Conservation (phyloP, 2,113 vertebrate genomes). For the Corythoichthys haematopterus region DNA sequence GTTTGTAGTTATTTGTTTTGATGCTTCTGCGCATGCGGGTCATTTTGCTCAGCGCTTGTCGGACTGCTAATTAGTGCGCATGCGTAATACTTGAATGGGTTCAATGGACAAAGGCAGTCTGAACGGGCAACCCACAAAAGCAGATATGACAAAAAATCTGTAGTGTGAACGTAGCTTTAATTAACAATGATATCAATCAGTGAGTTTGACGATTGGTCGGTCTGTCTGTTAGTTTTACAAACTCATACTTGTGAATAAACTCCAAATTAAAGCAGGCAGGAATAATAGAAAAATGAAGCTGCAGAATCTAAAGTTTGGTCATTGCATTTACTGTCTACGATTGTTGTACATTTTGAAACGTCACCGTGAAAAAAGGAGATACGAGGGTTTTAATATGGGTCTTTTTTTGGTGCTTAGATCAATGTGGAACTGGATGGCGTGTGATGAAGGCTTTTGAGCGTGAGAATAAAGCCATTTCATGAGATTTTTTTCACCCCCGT, state of each 20-base stretch:
- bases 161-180: too few relatives aligned
- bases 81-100: too few relatives aligned
- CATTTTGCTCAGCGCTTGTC: too few relatives aligned
- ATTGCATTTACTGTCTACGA: background rate
- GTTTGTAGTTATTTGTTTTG: too few relatives aligned
- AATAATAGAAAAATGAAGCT: background rate
- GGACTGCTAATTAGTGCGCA: too few relatives aligned
- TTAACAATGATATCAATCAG: background rate
- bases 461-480: background rate
- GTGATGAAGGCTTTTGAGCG: background rate
- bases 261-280: background rate
- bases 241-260: background rate
- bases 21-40: too few relatives aligned
- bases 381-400: background rate
- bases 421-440: background rate
- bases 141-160: too few relatives aligned
- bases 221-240: background rate
- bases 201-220: background rate
- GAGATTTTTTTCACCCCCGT: background rate
- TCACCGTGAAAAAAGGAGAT: background rate
- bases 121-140: too few relatives aligned
- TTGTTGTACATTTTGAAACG: background rate
- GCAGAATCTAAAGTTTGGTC: background rate
- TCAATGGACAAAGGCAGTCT: too few relatives aligned
- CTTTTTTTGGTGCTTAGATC: background rate